Base-by-base conservation (phyloP, 2,888 invertebrate genomes). In the Campoletis raptor region DNA sequence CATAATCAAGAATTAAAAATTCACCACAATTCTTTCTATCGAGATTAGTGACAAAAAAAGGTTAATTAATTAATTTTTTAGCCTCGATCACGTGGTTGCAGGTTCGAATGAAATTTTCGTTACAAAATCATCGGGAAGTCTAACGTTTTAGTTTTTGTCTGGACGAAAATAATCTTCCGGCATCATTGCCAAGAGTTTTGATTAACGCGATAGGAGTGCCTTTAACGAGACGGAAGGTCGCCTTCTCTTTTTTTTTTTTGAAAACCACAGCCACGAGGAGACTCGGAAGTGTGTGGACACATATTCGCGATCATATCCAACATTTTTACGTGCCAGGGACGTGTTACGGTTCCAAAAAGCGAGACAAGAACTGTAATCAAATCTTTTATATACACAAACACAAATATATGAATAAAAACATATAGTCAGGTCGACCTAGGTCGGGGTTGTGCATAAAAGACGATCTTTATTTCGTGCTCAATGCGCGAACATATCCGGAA, bases 131-230 rank as follows among this genome's bases (percentile, higher is more conserved):
- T 40, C 21, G 36, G 21, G n/a, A 54, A 54, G 36, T 10, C 21
- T 61, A 36, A 57, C 30, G 66, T 21, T 79, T 54, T 73, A 30
- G 69, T 48, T 81, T 77, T 48, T 36, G 77, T 85, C 77, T 81
- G 83, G 57, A 77, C 83, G 85, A 85, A 87, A 88, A 88, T 88
- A 87, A 87, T 87, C 82, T 88, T 87, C n/a, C 77, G 80, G 82
- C 54, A 73, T 54, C 82, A 83, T 78, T 87, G 85, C 87, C 82
- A 85, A 88, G 85, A 70, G 76, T 85, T 85, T 81, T 86, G 78
- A 87, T 88, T 81, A 87, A 84, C 82, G 80, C 76, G 67, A 77
- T 76, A 74, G 73, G 61, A 48, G 66, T 42, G 72, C 45, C 64
- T 87, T 88, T 70, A 73, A 67, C 69, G 80, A 76, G 88, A 70